Conservation (phyloP, 2,113 vertebrate species). For the Danionella cerebrum region DNA sequence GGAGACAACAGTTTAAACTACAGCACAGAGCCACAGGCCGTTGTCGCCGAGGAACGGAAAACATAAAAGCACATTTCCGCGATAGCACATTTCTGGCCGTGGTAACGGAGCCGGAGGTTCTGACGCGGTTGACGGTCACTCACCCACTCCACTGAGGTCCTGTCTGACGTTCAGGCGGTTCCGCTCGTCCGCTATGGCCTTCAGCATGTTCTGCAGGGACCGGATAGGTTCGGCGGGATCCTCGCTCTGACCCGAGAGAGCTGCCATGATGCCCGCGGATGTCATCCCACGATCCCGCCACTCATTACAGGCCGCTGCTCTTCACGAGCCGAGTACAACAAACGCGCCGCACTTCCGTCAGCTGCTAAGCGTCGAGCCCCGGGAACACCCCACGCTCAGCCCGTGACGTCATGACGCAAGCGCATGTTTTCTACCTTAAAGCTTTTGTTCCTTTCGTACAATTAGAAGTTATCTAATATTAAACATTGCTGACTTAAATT, state of each 20-base stretch:
- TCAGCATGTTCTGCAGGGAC: slow-evolving; percentile 81
- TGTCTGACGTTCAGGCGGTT: slow-evolving; percentile 72
- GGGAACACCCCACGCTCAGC: background rate
- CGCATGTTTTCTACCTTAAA: too few species aligned
- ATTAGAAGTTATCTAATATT: too few species aligned
- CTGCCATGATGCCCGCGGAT: slow-evolving; percentile 63
- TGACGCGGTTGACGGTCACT: slow-evolving; percentile 37
- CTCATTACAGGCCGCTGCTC: slow-evolving; percentile 24
- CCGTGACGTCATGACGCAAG: background rate
- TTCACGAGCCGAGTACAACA: slow-evolving; percentile 7
- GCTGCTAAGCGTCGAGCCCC: background rate
- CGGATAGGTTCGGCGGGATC: slow-evolving; percentile 68
- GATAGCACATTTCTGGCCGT: too few species aligned
- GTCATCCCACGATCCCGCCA: slow-evolving; percentile 52
- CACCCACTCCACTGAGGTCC: slow-evolving; percentile 74
- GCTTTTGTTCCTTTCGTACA: too few species aligned
- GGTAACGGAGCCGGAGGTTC: too few species aligned
- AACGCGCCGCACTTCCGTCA: background rate
- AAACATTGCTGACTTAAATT: too few species aligned
- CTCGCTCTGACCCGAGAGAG: slow-evolving; percentile 62
- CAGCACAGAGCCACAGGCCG: background rate
- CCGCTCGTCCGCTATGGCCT: slow-evolving; percentile 80
- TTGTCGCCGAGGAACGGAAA: too few species aligned
- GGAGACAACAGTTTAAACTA: background rate
- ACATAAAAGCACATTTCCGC: too few species aligned